Evolutionary conservation across 1,140 invertebrate species (phyloP).

Genomic region (Gyrodactylus bullatarudis): DNA sequence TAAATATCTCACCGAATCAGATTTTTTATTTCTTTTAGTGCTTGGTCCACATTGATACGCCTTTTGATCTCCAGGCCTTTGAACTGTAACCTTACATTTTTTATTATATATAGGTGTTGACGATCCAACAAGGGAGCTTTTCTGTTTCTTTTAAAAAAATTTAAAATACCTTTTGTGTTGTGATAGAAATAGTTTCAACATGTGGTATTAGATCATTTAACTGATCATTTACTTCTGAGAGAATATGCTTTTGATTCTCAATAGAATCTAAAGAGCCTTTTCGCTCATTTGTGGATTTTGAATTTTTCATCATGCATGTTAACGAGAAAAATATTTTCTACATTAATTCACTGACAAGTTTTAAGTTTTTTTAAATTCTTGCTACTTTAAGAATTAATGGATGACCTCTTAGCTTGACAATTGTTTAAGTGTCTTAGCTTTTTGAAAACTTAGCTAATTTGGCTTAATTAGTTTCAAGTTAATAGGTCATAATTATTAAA

Average conservation of each 20-base stretch:
- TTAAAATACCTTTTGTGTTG: background rate
- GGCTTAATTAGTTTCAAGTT: too few relatives aligned
- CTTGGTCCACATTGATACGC: constrained; percentile 4
- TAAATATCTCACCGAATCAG: constrained; percentile 1
- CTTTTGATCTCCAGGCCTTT: constrained; percentile 4
- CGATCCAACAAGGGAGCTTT: constrained; percentile 3
- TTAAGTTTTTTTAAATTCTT: too few relatives aligned
- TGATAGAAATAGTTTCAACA: background rate
- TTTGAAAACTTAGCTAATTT: too few relatives aligned
- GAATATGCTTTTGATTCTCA: background rate
- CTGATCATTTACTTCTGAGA: background rate
- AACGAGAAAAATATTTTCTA: too few relatives aligned
- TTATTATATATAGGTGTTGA: background rate
- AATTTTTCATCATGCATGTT: background rate
- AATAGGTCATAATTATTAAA: too few relatives aligned
- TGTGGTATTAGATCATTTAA: background rate
- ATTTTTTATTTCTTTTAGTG: constrained; percentile 6
- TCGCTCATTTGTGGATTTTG: background rate
- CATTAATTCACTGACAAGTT: too few relatives aligned
- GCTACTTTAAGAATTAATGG: too few relatives aligned
- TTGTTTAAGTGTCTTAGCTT: too few relatives aligned
- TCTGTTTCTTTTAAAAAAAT: background rate
- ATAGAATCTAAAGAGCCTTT: background rate
- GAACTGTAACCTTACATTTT: constrained; percentile 6
- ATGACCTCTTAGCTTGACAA: too few relatives aligned